Evolutionary conservation across 1,140 invertebrate genomes (phyloP).

Genomic region (Drosophila mojavensis): DNA sequence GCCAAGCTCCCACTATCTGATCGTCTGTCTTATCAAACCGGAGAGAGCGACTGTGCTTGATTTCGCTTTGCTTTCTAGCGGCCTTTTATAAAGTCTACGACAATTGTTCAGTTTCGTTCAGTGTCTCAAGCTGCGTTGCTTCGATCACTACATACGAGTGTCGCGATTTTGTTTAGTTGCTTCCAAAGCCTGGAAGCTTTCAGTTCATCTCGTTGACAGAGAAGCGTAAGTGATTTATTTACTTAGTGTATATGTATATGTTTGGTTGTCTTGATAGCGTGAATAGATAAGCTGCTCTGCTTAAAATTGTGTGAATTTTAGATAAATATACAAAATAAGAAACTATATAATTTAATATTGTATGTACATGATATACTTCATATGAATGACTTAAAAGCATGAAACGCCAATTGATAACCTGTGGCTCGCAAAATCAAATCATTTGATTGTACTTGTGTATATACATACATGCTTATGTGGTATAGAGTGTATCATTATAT

Average conservation of each 20-base stretch:
- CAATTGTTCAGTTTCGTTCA: conserved; percentile 59
- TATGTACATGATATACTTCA: neutral
- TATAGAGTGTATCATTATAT: conserved; percentile 4
- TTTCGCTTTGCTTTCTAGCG: conserved; percentile 26
- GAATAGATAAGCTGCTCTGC: conserved; percentile 1
- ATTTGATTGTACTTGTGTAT: conserved; percentile 13
- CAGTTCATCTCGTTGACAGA: conserved; percentile 38
- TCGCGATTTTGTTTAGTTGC: conserved; percentile 8
- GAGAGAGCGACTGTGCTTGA: conserved; percentile 19
- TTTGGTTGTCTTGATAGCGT: neutral
- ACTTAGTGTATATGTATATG: conserved; percentile 1
- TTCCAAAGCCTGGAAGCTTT: conserved; percentile 24
- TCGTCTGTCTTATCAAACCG: conserved; percentile 50
- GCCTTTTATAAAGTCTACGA: conserved; percentile 63
- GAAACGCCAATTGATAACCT: conserved; percentile 10
- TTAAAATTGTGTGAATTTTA: conserved; percentile 13
- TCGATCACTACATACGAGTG: conserved; percentile 22
- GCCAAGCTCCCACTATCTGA: neutral
- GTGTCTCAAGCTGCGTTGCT: conserved; percentile 57
- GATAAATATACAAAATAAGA: neutral
- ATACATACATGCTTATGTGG: neutral
- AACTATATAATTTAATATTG: conserved; percentile 3
- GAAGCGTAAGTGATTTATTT: conserved; percentile 53
- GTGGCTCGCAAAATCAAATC: neutral
- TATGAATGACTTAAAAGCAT: neutral